Evolutionary conservation across 2,797 vertebrate genomes (phyloP).

Genomic region (Myotis myotis): DNA sequence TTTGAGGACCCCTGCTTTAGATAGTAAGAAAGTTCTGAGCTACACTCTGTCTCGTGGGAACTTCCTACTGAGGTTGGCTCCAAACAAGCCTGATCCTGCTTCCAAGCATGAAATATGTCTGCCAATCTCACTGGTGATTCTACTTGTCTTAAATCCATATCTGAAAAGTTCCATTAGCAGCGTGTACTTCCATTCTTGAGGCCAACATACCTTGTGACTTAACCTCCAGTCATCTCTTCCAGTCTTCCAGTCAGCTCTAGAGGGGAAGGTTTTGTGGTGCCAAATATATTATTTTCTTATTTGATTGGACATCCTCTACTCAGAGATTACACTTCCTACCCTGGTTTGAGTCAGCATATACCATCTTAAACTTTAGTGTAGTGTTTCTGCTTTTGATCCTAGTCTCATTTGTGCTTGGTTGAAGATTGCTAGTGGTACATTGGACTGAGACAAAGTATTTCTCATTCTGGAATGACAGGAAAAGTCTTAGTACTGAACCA

Average conservation of each 20-base stretch:
- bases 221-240: neutral
- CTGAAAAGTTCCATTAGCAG: neutral
- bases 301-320: neutral
- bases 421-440: neutral
- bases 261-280: neutral
- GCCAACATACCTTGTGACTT: neutral
- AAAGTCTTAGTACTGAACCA: neutral
- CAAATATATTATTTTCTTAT: neutral
- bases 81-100: neutral
- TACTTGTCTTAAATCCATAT: neutral
- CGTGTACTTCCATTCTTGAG: neutral
- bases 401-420: neutral
- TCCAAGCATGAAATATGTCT: neutral
- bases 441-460: constrained; percentile 37
- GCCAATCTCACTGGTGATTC: neutral
- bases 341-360: constrained; percentile 41
- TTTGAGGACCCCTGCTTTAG: neutral
- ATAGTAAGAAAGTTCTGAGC: constrained; percentile 25
- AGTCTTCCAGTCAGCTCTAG: neutral
- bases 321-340: neutral
- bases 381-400: constrained; percentile 43
- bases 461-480: constrained; percentile 9
- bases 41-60: neutral
- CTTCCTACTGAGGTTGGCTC: neutral
- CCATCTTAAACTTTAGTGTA: neutral